Conservation (phyloP, 2,113 vertebrate genomes). For the Eidolon helvum region DNA sequence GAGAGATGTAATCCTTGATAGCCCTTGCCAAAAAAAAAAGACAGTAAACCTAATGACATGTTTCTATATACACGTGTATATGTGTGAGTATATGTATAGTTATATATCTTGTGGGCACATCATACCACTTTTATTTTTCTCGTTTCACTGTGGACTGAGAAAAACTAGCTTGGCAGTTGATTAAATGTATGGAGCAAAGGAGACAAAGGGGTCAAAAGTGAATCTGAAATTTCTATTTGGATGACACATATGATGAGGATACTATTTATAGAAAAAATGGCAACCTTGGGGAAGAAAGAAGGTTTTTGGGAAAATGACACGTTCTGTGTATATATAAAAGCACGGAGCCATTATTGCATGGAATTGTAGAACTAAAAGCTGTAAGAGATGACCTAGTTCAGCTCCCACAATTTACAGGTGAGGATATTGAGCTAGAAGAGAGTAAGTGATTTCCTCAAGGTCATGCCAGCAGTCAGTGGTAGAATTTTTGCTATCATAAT, state of each 20-base stretch:
- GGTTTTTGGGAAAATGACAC: not conserved
- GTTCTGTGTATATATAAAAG: not conserved
- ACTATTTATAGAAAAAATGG: not conserved
- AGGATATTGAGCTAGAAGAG: not conserved
- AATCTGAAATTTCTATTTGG: not conserved
- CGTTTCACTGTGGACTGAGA: not conserved
- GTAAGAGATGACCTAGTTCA: not conserved
- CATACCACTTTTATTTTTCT: not conserved
- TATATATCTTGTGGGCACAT: not conserved
- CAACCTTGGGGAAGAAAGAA: not conserved
- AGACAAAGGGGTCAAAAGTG: not conserved
- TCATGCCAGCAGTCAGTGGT: not conserved
- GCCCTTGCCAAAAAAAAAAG: not conserved
- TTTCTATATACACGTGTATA: not conserved
- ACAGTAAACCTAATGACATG: not conserved
- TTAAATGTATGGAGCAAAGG: not conserved
- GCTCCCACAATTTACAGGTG: not conserved
- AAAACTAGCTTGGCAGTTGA: not conserved
- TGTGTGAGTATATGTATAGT: not conserved
- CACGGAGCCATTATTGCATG: not conserved
- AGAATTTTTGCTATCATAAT: not conserved
- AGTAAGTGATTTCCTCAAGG: not conserved
- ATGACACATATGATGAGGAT: not conserved
- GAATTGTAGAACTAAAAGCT: not conserved
- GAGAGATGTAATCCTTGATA: not conserved